Evolutionary conservation across 2,797 vertebrate genomes (phyloP).

Genomic region (Podarcis lilfordi): DNA sequence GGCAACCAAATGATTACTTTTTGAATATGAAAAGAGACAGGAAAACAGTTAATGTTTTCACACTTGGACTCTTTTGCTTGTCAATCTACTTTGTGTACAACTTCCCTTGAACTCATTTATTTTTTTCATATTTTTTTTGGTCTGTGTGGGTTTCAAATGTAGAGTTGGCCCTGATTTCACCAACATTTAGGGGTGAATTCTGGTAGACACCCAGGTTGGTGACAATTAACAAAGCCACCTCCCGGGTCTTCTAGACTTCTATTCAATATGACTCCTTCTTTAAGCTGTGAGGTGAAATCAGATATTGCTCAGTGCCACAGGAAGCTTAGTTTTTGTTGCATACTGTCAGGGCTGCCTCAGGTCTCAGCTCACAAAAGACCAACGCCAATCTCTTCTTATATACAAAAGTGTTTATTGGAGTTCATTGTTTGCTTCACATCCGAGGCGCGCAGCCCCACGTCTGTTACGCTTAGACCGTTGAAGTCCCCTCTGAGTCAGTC

Average conservation of each 20-base stretch:
- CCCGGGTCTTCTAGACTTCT: background rate
- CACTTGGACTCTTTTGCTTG: background rate
- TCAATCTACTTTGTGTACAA: slow-evolving; percentile 5
- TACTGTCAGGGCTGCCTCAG: too few relatives aligned
- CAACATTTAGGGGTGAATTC: background rate
- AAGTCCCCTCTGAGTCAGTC: too few relatives aligned
- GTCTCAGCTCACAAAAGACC: too few relatives aligned
- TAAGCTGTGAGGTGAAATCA: background rate
- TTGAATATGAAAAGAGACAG: slow-evolving; percentile 26
- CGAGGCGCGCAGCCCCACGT: too few relatives aligned
- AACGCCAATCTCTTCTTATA: too few relatives aligned
- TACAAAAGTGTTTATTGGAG: too few relatives aligned
- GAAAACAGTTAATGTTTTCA: slow-evolving; percentile 28
- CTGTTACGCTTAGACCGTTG: too few relatives aligned
- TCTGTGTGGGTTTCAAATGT: background rate
- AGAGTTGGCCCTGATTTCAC: background rate
- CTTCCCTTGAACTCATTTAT: background rate
- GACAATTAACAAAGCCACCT: background rate
- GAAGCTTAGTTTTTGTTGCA: background rate
- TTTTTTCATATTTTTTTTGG: background rate
- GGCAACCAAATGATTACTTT: slow-evolving; percentile 28
- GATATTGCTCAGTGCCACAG: background rate
- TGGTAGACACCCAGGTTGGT: background rate
- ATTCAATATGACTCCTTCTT: background rate
- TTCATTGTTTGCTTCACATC: too few relatives aligned